Evolutionary conservation across 2,113 vertebrate species (phyloP), one percentile per base, ranked within the genome.

Genomic region (Cygnus buccinator): DNA sequence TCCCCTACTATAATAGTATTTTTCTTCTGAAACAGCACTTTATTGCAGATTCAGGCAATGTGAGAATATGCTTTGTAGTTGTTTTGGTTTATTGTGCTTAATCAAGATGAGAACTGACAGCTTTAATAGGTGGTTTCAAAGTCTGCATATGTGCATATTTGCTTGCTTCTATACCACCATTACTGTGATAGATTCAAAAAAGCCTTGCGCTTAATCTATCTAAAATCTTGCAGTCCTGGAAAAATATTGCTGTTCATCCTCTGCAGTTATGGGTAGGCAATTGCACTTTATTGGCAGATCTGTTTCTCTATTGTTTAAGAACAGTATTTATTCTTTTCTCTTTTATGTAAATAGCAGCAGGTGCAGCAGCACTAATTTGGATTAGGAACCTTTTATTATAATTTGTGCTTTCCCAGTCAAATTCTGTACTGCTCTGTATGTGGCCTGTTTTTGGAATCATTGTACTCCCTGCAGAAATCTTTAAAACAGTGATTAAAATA

Each of bases 1-100:
- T 87, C 46, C 77, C 26, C 19, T 86, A 31, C 21, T 55, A 16
- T 74, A 74, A 11, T 17, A 68, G 29, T 62, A 43, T 87, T 89
- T 35, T 31, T 92, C n/a, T 90, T 23, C 37, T 91, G 67, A 89
- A 86, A 59, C 66, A 90, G 25, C 63, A 85, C 19, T 16, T 90
- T 95, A 41, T 82, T 93, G 31, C 37, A 55, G 75, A 66, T 86
- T 95, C 46, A 26, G 19, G 55, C 50, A 83, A 44, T 52, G n/a
- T 58, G 37, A 90, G 35, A 73, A 62, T 73, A 62, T 86, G 57
- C 71, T 85, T 90, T 87, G n/a, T 93, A 77, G 72, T 65, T 46
- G 13, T 31, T 87, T 89, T 75, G 55, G 82, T 93, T 89, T 83
- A 85, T 80, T 88, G 73, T 59, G 46, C 55, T 80, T 88, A 80